Base-by-base conservation (phyloP, 2,888 invertebrate genomes). In the Sphinx pinastri region DNA sequence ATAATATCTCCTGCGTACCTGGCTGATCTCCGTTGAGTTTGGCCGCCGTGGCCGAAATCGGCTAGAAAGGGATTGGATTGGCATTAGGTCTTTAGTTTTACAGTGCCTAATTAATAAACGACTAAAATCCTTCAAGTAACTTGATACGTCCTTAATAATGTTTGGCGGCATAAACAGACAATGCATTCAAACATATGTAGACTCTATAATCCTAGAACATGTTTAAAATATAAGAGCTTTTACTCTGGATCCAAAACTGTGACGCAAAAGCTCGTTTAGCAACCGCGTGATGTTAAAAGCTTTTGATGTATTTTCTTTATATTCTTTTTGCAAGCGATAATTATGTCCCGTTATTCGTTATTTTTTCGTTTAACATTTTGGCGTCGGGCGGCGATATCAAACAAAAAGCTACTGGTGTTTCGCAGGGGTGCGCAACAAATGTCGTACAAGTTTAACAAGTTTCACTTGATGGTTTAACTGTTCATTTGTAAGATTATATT, bases 321-420 rank as follows among this genome's bases (percentile, higher is more conserved):
- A 69, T 58, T 69, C 69, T 54, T 69, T 69, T 69, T 69, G 54
- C 77, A 71, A 72, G 73, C 74, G 71, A 77, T 79, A 79, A 79
- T 79, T 78, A 79, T 75, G 77, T 77, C 77, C 76, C 78, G 76
- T 79, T 79, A 77, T 79, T 63, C 76, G 75, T 76, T 77, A 78
- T 79, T 78, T 77, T 72, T 73, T 72, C 70, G 73, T 54, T 71
- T 70, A 71, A 67, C 71, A 72, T 74, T 76, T 76, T 75, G 76
- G 77, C 79, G 78, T 78, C 76, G 75, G 77, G 72, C 77, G 81
- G 78, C 75, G 74, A 71, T 75, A 78, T 81, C 77, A 77, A 76
- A 79, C 79, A 79, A 80, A 81, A 78, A 77, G 72, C 76, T 63
- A 68, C 71, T 71, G 73, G 72, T 49, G 71, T 68, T 67, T 68